Conservation (phyloP, 2,113 vertebrate species). For the Excalfactoria chinensis region DNA sequence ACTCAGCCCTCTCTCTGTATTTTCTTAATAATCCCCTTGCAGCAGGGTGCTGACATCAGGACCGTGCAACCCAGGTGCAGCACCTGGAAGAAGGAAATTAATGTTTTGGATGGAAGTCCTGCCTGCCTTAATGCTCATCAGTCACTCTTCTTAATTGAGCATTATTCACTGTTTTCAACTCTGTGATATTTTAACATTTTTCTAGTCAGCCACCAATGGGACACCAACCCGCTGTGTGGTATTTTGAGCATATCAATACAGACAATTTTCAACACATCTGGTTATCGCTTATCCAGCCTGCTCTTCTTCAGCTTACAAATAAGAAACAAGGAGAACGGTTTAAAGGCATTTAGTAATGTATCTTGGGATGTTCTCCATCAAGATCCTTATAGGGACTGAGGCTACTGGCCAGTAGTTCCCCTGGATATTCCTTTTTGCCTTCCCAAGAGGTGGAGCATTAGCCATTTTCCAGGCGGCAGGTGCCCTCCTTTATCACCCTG, state of each 20-base stretch:
- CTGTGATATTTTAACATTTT: background rate
- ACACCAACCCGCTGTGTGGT: accelerated
- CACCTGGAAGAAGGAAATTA: background rate
- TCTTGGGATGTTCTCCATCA: background rate
- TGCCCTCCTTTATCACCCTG: background rate
- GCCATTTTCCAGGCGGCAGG: background rate
- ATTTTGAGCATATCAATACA: background rate
- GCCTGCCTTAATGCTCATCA: background rate
- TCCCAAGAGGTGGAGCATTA: background rate
- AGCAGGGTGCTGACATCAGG: background rate
- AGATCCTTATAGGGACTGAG: background rate
- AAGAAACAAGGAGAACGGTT: background rate
- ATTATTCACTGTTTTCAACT: background rate
- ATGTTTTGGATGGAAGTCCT: background rate
- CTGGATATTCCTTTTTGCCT: background rate
- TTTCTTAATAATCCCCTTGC: background rate
- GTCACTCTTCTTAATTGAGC: background rate
- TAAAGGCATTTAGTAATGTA: background rate
- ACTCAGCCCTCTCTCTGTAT: background rate
- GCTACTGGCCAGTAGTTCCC: background rate
- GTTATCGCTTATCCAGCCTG: background rate
- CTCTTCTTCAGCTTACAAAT: background rate
- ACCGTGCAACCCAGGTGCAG: background rate
- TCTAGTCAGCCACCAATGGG: background rate
- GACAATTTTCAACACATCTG: background rate